Evolutionary conservation across 2,113 vertebrate genomes (phyloP), one percentile per base, ranked within the genome.

Genomic region (Danionella cerebrum): DNA sequence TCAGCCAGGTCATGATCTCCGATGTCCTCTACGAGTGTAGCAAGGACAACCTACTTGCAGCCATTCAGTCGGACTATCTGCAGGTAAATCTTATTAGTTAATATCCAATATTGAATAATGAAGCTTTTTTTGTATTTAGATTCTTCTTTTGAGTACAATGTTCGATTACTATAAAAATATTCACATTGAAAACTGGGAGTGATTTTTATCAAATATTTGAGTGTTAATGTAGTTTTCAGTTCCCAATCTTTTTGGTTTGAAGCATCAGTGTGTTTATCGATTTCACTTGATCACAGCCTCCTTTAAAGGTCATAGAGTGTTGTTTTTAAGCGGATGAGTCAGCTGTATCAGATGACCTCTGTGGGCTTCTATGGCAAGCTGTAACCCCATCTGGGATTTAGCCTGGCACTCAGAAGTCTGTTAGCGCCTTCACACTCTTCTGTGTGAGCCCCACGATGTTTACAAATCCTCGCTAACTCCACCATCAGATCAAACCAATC

Each of bases 31-130:
- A 94, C 44, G 95, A 98, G 58, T 93, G 98, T 44, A 83, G 87
- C 88, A 98, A 97, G 86, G 96, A 98, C 70, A 93, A 98, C 84
- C 89, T 99, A 75, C 92, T 95, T 73, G 90, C 83, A 63, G 93
- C 94, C 59, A 93, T 98, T 79, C 96, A 98, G 88, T 99, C 95
- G 16, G 96, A 98, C 90, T 99, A 98, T 78, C 87, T 99, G 66
- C 96, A 98, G 96, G 96, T 98, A 83, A 84, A 57, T n/a, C 45
- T 22, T 3, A 4, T 44, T n/a, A n/a, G n/a, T n/a, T n/a, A n/a
- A n/a, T n/a, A n/a, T n/a, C n/a, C n/a, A n/a, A n/a, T n/a, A n/a
- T n/a, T n/a, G n/a, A n/a, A n/a, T n/a, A 14, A 11, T 60, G 14
- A 31, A 44, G 39, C 39, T 59, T 59, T 11, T 42, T 59, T 59